Evolutionary conservation across 30 jellyfish, hydroid and myxozoan species (phyloP).

Genomic region (Sanderia malayensis): DNA sequence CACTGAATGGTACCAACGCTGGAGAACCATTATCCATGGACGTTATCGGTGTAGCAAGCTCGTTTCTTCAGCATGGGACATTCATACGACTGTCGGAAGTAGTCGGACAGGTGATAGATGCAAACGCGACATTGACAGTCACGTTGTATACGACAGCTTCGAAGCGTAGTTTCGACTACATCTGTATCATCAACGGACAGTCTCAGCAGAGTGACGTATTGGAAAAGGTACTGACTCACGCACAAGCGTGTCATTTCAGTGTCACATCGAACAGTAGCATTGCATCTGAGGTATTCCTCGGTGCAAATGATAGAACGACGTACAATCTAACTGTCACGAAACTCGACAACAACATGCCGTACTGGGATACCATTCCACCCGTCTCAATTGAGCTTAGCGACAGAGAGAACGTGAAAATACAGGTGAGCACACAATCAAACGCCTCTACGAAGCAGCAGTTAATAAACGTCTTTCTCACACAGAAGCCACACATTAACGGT

Average conservation of each 20-base stretch:
- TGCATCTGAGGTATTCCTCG: constrained; percentile 17
- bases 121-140: not conserved
- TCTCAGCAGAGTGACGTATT: not conserved
- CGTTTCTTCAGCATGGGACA: not conserved
- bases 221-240: not conserved
- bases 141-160: not conserved
- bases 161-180: not conserved
- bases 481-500: constrained; percentile 29
- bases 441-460: not conserved
- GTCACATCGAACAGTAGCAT: constrained; percentile 5
- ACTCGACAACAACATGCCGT: not conserved
- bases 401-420: constrained; percentile 15
- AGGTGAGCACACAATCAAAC: not conserved
- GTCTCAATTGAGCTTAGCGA: constrained; percentile 29
- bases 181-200: not conserved
- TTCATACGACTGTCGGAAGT: not conserved
- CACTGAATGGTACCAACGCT: not conserved
- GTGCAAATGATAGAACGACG: constrained; percentile 22
- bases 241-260: constrained; percentile 1
- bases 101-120: not conserved
- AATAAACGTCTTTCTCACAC: constrained; percentile 26
- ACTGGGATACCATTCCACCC: constrained; percentile 27
- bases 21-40: not conserved
- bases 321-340: constrained; percentile 16
- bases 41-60: not conserved